Evolutionary conservation across 1,140 invertebrate species (phyloP).

Genomic region (Euwallacea fornicatus): DNA sequence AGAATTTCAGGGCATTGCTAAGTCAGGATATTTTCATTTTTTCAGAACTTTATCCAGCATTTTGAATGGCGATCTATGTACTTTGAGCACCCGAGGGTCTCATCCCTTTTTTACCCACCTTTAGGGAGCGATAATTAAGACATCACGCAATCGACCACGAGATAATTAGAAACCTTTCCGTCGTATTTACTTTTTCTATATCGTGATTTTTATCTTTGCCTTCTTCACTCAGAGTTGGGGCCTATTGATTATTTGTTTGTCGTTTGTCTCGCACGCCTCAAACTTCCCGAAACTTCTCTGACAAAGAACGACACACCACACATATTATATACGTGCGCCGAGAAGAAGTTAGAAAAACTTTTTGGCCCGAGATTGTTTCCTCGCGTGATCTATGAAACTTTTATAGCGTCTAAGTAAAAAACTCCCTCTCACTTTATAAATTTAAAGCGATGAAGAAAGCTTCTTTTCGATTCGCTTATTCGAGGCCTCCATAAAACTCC

Average conservation of each 20-base stretch:
- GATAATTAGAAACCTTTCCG: too few species aligned
- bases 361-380: slow-evolving; percentile 23
- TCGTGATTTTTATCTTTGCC: too few species aligned
- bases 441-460: slow-evolving; percentile 29
- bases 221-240: not conserved
- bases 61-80: too few species aligned
- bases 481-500: slow-evolving; percentile 3
- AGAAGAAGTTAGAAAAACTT: slow-evolving; percentile 32
- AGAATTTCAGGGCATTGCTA: too few species aligned
- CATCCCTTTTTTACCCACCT: too few species aligned
- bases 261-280: slow-evolving; percentile 18
- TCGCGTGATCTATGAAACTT: slow-evolving; percentile 33
- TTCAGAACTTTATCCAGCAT: too few species aligned
- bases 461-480: slow-evolving; percentile 23
- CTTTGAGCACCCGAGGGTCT: too few species aligned
- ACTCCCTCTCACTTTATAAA: slow-evolving; percentile 29
- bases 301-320: slow-evolving; percentile 30
- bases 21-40: too few species aligned
- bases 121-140: too few species aligned
- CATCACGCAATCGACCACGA: too few species aligned
- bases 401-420: slow-evolving; percentile 30
- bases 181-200: too few species aligned
- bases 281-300: slow-evolving; percentile 18
- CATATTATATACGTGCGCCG: slow-evolving; percentile 21
- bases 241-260: slow-evolving; percentile 26